Conservation (phyloP, 2,888 invertebrate genomes). For the Cephus runcator region DNA sequence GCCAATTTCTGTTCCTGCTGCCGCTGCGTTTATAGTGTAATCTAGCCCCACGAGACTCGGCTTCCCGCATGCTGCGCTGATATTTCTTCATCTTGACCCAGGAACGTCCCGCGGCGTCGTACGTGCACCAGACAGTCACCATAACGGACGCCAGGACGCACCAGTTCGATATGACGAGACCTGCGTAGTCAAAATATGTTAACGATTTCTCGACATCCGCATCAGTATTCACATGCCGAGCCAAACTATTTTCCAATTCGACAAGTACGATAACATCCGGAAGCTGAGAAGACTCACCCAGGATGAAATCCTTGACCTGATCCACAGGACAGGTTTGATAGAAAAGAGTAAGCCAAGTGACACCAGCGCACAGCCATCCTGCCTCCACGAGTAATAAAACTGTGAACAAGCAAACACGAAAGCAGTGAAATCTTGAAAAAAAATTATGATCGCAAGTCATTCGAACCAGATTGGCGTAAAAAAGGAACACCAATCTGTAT, state of each 20-base stretch:
- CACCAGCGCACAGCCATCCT: slow-evolving; percentile 78
- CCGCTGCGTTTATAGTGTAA: slow-evolving; percentile 81
- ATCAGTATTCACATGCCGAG: background rate
- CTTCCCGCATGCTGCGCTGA: slow-evolving; percentile 82
- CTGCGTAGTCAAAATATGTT: slow-evolving; percentile 60
- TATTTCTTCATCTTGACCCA: slow-evolving; percentile 93
- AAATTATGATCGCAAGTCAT: background rate
- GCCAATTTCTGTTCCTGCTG: slow-evolving; percentile 82
- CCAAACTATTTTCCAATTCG: too few relatives aligned
- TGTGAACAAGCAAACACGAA: slow-evolving; percentile 62
- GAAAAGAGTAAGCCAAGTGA: slow-evolving; percentile 77
- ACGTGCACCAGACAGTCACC: slow-evolving; percentile 86
- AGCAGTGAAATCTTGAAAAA: background rate
- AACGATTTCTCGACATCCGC: background rate
- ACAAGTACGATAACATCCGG: too few relatives aligned
- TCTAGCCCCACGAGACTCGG: slow-evolving; percentile 71
- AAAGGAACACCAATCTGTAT: background rate
- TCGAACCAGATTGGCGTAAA: background rate
- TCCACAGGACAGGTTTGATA: slow-evolving; percentile 76
- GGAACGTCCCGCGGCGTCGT: slow-evolving; percentile 86
- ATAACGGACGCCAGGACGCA: slow-evolving; percentile 77
- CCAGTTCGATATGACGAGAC: slow-evolving; percentile 83
- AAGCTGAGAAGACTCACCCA: slow-evolving; percentile 70
- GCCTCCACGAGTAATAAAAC: slow-evolving; percentile 80
- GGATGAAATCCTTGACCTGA: slow-evolving; percentile 77